Base-by-base conservation (phyloP, 2,113 vertebrate genomes). In the Gobius niger region DNA sequence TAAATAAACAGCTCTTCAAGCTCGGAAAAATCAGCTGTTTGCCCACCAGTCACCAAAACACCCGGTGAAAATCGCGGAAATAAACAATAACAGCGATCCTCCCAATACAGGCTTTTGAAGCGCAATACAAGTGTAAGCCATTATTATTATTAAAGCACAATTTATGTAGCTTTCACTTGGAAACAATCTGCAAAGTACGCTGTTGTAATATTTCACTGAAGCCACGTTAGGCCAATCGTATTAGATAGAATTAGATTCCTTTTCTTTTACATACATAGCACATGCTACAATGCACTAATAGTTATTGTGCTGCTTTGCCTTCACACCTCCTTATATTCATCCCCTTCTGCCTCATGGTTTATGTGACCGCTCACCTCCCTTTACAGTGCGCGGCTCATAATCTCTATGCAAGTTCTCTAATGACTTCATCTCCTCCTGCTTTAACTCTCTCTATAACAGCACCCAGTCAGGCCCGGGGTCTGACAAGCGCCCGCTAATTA, bases 401-500 rank as follows among this genome's bases (percentile, higher is more conserved):
- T 47, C 0, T 44, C 9, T 44, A 12, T 61, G 12, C 7, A 14
- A 47, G 15, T 41, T n/a, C 14, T 60, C 44, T 42, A 63, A 69
- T 64, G 63, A 7, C 53, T 16, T 9, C 46, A 69, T 69, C 40
- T 63, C 60, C n/a, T 61, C 7, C 42, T 11, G 44, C 41, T 53
- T 42, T 15, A 16, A 44, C 57, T 47, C 41, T 49, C 46, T 44
- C 69, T 51, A 60, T 8, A 34, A 70, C 63, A 54, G 44, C n/a
- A 72, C 18, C 19, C 24, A 70, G 40, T 59, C 59, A 47, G 63
- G 47, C 18, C 49, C 19, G 0, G 6, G 65, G 14, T 68, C 51
- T 63, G 66, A 81, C 44, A 76, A 34, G 34, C 12, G 24, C 53
- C 61, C 34, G 40, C 7, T 72, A 47, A 80, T 57, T 72, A 59